Conservation (phyloP, 2,113 vertebrate genomes). For the Morphnarchus princeps region DNA sequence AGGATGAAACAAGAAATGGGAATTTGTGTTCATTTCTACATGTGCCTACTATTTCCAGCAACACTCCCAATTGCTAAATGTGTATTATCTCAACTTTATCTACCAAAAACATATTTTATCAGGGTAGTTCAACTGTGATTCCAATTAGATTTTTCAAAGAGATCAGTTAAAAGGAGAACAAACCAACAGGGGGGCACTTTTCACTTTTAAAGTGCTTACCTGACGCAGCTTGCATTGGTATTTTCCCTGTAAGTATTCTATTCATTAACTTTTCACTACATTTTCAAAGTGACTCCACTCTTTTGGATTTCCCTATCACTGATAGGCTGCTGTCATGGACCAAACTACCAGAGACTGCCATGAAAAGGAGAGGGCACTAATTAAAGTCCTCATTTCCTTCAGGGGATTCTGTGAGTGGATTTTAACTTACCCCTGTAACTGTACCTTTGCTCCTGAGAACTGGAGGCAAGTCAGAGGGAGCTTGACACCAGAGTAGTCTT, state of each 20-base stretch:
- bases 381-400: not conserved
- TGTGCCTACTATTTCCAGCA: not conserved
- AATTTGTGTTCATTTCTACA: slow-evolving; percentile 19
- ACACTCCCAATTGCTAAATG: not conserved
- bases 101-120: slow-evolving; percentile 12
- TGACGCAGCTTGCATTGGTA: not conserved
- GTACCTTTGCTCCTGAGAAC: slow-evolving; percentile 18
- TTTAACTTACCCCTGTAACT: slow-evolving; percentile 32
- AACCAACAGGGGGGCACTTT: slow-evolving; percentile 3
- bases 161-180: slow-evolving; percentile 34
- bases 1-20: slow-evolving; percentile 37
- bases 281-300: slow-evolving; percentile 22
- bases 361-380: not conserved
- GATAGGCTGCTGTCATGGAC: not conserved
- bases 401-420: not conserved
- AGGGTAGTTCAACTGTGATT: not conserved
- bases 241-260: not conserved
- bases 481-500: not conserved
- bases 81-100: slow-evolving; percentile 43
- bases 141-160: slow-evolving; percentile 45
- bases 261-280: slow-evolving; percentile 7
- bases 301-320: not conserved
- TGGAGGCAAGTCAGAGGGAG: not conserved
- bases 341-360: not conserved
- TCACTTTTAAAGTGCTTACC: slow-evolving; percentile 19